phyloP scores from a whole-genome alignment of 1,140 invertebrate genomes.

The Macrocentrus cingulum region DNA sequence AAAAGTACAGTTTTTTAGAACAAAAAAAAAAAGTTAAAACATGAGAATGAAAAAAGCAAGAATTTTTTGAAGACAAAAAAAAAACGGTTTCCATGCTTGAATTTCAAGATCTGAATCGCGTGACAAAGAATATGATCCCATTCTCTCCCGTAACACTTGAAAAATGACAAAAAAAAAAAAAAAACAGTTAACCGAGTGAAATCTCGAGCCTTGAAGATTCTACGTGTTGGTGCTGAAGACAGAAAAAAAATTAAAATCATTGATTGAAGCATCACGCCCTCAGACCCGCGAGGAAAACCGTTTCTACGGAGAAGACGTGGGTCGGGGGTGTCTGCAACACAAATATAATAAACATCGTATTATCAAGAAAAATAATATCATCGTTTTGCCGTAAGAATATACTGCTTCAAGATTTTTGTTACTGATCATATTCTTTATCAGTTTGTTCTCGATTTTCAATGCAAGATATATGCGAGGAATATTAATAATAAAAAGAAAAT shows the following conservation, averaged over 20 bases:
- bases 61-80: too few relatives aligned
- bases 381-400: neutral
- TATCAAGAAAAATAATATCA: slow-evolving; percentile 13
- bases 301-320: neutral
- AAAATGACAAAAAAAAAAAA: too few relatives aligned
- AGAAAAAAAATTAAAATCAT: slow-evolving; percentile 19
- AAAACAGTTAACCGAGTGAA: slow-evolving; percentile 52
- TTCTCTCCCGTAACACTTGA: slow-evolving; percentile 7
- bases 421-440: slow-evolving; percentile 59
- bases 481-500: too few relatives aligned
- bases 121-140: slow-evolving; percentile 60
- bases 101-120: slow-evolving; percentile 50
- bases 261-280: slow-evolving; percentile 4
- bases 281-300: neutral
- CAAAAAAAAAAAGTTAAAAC: slow-evolving; percentile 37
- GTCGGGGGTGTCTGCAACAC: neutral
- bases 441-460: slow-evolving; percentile 41
- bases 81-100: slow-evolving; percentile 53
- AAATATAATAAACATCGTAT: neutral
- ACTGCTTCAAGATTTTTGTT: neutral
- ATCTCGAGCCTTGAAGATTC: slow-evolving; percentile 56
- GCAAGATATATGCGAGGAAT: too few relatives aligned
- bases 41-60: slow-evolving; percentile 30
- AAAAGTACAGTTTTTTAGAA: neutral
- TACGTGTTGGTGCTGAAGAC: slow-evolving; percentile 32